Conservation (phyloP, 2,797 vertebrate genomes). For the Ctenopoma multispine region DNA sequence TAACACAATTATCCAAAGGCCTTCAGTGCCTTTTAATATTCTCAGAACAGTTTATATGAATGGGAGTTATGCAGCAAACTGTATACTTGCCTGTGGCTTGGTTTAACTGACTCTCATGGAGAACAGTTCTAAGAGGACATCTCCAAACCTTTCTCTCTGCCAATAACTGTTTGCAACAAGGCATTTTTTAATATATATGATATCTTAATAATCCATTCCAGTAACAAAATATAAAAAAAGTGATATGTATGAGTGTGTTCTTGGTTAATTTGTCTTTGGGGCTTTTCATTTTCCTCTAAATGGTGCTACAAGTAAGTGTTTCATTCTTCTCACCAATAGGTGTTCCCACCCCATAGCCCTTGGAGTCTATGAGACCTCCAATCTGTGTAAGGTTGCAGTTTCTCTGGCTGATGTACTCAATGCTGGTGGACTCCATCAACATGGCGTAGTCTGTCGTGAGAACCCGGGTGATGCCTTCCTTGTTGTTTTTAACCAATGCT, state of each 20-base stretch:
- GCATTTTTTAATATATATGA: neutral
- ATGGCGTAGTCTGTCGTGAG: slow-evolving; percentile 97
- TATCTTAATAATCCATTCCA: neutral
- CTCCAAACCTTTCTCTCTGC: neutral
- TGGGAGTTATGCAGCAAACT: neutral
- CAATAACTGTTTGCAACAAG: neutral
- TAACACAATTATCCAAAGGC: neutral
- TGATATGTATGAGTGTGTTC: neutral
- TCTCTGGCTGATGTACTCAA: slow-evolving; percentile 98
- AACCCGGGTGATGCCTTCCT: slow-evolving; percentile 94
- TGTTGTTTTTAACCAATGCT: slow-evolving; percentile 92
- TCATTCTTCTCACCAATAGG: slow-evolving; percentile 90
- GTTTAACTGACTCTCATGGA: no score
- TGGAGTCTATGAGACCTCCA: slow-evolving; percentile 96
- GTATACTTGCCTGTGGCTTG: neutral
- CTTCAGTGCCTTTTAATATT: slow-evolving; percentile 13
- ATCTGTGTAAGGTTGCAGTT: slow-evolving; percentile 99
- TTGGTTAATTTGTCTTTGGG: neutral
- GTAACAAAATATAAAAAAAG: neutral
- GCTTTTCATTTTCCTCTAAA: neutral
- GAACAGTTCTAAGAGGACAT: neutral
- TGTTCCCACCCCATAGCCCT: slow-evolving; percentile 98
- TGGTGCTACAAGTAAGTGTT: neutral
- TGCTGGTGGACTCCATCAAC: slow-evolving; percentile 99
- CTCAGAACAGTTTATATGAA: neutral